These are phyloP conservation scores for Prionace glauca DNA, from an alignment of 2,797 vertebrate species.

Conservation along the genomic window DNA sequence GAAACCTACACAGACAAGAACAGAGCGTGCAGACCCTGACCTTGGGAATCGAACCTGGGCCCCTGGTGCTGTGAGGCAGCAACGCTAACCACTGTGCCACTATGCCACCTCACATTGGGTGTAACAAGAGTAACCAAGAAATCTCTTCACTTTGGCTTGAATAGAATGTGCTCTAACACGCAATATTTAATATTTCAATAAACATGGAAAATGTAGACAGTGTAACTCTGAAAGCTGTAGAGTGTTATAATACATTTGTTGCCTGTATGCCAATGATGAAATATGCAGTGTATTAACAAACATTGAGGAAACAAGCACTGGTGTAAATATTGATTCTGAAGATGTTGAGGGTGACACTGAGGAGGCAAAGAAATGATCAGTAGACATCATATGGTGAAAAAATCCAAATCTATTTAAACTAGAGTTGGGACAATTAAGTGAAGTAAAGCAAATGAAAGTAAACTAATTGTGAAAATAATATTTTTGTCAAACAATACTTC, in stretches of 20 bases:
- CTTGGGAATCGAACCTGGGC: no score
- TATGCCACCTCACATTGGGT: no score
- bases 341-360: neutral
- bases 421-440: neutral
- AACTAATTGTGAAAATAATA: neutral
- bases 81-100: no score
- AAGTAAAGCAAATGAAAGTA: neutral
- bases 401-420: neutral
- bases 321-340: neutral
- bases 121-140: neutral
- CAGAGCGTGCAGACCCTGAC: no score
- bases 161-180: neutral
- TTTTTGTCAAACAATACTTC: neutral
- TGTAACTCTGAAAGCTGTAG: neutral
- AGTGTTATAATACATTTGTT: neutral
- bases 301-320: neutral
- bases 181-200: neutral
- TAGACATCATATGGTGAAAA: neutral
- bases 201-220: neutral
- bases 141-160: neutral
- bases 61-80: no score
- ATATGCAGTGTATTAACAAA: neutral
- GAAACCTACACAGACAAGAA: no score
- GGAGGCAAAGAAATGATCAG: neutral
- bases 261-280: neutral